Conservation (phyloP, 1,140 invertebrate species). For the Euura lappo region DNA sequence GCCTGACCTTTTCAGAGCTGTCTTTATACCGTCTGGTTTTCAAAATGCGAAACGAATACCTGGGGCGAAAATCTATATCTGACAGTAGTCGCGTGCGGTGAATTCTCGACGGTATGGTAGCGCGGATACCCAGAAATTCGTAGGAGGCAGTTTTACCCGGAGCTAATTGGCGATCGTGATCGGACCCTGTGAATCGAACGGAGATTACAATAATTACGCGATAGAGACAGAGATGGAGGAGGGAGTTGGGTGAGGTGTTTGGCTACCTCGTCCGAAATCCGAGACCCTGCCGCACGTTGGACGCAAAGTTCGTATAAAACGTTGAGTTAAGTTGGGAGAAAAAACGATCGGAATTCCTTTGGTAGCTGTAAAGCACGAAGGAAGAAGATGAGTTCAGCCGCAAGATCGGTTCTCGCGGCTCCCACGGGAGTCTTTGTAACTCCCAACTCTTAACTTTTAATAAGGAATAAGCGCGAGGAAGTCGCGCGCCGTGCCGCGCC, state of each 20-base stretch:
- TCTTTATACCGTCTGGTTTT: neutral
- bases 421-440: neutral
- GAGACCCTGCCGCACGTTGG: no score
- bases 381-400: neutral
- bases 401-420: neutral
- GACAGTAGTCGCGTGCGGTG: neutral
- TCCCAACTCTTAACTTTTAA: neutral
- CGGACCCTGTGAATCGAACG: neutral
- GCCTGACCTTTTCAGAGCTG: neutral
- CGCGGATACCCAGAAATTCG: no score
- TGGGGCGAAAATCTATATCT: neutral
- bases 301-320: no score
- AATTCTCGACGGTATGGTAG: no score
- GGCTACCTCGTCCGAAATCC: no score
- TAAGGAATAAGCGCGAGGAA: neutral
- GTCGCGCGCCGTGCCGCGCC: neutral
- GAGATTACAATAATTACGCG: slow-evolving; percentile 5
- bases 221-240: neutral
- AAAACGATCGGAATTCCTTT: neutral
- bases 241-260: no score
- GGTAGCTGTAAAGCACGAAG: neutral
- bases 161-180: neutral
- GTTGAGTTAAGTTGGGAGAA: no score
- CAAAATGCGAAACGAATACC: no score
- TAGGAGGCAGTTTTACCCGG: neutral